Conservation (phyloP, 2,888 invertebrate genomes). For the Drosophila anceps region DNA sequence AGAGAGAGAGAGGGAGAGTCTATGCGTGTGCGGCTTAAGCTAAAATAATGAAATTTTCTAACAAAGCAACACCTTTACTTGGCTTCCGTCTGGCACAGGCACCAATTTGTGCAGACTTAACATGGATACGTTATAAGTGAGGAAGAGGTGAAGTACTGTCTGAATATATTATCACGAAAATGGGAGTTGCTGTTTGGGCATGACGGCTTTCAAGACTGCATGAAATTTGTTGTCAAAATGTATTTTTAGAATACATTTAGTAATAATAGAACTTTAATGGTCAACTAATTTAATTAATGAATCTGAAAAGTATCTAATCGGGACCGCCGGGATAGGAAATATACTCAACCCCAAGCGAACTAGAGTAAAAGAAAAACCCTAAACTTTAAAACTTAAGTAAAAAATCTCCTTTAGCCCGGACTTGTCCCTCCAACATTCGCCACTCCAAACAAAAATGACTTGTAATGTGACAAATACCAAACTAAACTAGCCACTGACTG, state of each 20-base stretch:
- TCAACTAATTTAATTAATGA: neutral
- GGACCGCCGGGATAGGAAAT: neutral
- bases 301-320: neutral
- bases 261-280: neutral
- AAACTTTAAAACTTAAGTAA: too few relatives aligned
- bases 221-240: slow-evolving; percentile 25
- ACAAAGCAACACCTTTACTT: slow-evolving; percentile 76
- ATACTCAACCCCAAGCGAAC: neutral
- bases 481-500: too few relatives aligned
- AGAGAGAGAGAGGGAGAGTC: neutral
- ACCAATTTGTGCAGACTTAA: slow-evolving; percentile 70
- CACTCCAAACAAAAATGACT: too few relatives aligned
- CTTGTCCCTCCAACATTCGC: too few relatives aligned
- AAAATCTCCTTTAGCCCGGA: too few relatives aligned
- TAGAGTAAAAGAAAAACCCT: too few relatives aligned
- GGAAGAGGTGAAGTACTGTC: slow-evolving; percentile 22
- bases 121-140: slow-evolving; percentile 14
- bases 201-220: slow-evolving; percentile 19
- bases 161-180: slow-evolving; percentile 23
- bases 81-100: slow-evolving; percentile 60
- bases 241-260: neutral
- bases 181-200: slow-evolving; percentile 30
- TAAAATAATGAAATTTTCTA: slow-evolving; percentile 79
- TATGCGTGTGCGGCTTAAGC: slow-evolving; percentile 66
- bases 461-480: too few relatives aligned